Percentiles rank a stretch among this genome's conserved stretches.
These are phyloP conservation scores for Panurus biarmicus DNA, from an alignment of 2,113 vertebrate species.

Conservation along the genomic window DNA sequence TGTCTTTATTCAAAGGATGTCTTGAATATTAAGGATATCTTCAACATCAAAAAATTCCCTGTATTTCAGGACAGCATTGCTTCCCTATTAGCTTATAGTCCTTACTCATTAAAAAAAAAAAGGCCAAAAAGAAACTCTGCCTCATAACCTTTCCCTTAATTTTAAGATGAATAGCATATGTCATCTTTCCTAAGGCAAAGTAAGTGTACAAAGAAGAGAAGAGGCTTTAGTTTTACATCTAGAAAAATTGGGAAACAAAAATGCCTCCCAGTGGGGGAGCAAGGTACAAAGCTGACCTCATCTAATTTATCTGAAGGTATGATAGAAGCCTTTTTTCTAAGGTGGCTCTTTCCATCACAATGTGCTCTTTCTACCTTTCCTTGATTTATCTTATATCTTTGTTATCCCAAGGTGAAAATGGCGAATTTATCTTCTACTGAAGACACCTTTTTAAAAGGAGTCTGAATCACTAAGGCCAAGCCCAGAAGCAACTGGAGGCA, in stretches of 20 bases:
- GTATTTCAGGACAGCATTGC: neutral
- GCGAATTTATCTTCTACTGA: constrained; percentile 2
- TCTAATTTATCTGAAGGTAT: constrained; percentile 45
- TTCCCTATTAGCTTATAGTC: neutral
- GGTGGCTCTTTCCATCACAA: neutral
- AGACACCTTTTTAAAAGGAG: constrained; percentile 25
- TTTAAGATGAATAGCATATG: neutral
- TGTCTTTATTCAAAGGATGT: neutral
- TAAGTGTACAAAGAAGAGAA: constrained; percentile 20
- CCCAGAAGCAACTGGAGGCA: constrained; percentile 57
- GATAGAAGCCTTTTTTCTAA: constrained; percentile 1
- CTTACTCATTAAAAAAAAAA: neutral
- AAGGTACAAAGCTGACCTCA: constrained; percentile 53
- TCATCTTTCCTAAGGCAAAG: constrained; percentile 41
- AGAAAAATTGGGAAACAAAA: constrained; percentile 51
- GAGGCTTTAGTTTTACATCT: constrained; percentile 27
- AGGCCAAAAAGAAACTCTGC: neutral
- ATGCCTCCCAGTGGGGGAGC: constrained; percentile 9
- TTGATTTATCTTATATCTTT: constrained; percentile 45
- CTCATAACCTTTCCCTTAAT: neutral
- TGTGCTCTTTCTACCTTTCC: constrained; percentile 22
- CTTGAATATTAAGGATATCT: neutral
- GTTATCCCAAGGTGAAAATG: constrained; percentile 37
- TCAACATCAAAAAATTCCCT: neutral
- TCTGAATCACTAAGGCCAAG: constrained; percentile 54